Evolutionary conservation across 2,113 vertebrate genomes (phyloP), one percentile per base, ranked within the genome.

Genomic region (Lagopus leucura): DNA sequence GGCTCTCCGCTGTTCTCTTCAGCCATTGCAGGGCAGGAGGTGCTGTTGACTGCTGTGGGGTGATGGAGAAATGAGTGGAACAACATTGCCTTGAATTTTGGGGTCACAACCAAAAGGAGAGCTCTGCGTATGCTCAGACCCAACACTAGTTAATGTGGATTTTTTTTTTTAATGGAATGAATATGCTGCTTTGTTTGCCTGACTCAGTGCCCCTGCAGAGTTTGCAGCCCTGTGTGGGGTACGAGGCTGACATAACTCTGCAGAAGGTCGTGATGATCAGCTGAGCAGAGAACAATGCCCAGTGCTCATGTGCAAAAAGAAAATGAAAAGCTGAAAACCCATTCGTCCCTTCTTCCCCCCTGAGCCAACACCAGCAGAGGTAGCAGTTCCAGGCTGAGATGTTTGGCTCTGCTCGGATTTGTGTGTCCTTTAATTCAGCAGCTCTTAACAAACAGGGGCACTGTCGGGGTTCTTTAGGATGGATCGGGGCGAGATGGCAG

Each of bases 141-240:
- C 20, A 19, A 18, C 54, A 0, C 7, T 6, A 4, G n/a, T 17
- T 40, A 5, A 5, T 0, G 61, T 14, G 74, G 55, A 65, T 27
- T 5, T 64, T 38, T 25, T 43, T 11, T 7, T n/a, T 9, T 5
- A 5, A n/a, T 14, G 28, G 42, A 16, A 30, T 25, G 48, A 63
- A 32, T 11, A 3, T 19, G 52, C 58, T 54, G 58, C 72, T 77
- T 60, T 32, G 38, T 42, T 66, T 10, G 27, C 71, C 16, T 5
- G 18, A 1, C 83, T 58, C 71, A 16, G 43, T 20, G 48, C 10
- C 70, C 57, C 64, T 7, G 52, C 67, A 11, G 65, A 17, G n/a
- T 64, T 22, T 19, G 75, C 42, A 18, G 1, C 81, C 70, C 76
- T 22, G 65, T 3, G 4, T 8, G 36, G 65, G 77, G 16, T 34